phyloP scores from a whole-genome alignment of 2,113 vertebrate species.

The Podarcis cretensis region DNA sequence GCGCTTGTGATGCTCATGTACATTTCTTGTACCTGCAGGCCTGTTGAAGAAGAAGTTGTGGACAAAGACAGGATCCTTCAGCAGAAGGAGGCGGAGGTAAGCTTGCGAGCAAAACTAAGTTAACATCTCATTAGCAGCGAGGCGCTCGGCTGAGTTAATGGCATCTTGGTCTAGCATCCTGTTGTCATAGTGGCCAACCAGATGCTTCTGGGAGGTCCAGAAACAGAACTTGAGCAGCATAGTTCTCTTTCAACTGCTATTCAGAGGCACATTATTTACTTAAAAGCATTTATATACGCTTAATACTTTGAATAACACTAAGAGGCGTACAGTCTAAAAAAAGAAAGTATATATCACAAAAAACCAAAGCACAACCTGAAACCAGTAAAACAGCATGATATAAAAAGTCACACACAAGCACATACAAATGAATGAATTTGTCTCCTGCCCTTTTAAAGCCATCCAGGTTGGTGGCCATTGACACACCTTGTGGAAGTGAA shows the following conservation, averaged over 20 bases:
- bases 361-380: no score
- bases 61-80: constrained; percentile 94
- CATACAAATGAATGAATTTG: no score
- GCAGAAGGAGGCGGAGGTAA: constrained; percentile 93
- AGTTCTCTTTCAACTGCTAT: not conserved
- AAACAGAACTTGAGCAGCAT: not conserved
- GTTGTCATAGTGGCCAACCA: not conserved
- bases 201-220: not conserved
- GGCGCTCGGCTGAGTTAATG: not conserved
- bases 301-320: no score
- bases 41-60: constrained; percentile 87
- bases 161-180: not conserved
- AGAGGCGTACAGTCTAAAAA: no score
- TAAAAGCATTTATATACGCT: not conserved
- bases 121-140: no score
- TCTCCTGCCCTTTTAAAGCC: no score
- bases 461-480: no score
- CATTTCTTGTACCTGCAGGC: constrained; percentile 70
- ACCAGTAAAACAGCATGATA: no score
- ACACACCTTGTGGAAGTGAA: no score
- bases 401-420: no score
- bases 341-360: no score
- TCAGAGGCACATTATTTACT: not conserved
- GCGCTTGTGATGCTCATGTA: not conserved
- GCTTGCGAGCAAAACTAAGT: not conserved